Conservation (phyloP, 2,888 invertebrate genomes). For the Leucophenga maculata region DNA sequence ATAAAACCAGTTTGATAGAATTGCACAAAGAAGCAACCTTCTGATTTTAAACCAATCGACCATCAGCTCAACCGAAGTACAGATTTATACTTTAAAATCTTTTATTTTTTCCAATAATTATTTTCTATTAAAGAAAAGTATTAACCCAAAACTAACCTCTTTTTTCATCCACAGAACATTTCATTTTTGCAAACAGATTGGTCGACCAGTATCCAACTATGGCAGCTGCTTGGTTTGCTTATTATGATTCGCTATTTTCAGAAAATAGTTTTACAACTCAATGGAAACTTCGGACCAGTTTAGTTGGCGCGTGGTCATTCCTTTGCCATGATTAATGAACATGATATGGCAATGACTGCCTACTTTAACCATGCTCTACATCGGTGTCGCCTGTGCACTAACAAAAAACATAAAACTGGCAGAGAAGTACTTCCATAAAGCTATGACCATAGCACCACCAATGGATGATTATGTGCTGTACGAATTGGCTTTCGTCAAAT, state of each 20-base stretch:
- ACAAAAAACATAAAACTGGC: slow-evolving; percentile 94
- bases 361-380: slow-evolving; percentile 98
- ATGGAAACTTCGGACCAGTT: slow-evolving; percentile 94
- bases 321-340: slow-evolving; percentile 95
- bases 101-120: no score
- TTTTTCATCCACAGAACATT: slow-evolving; percentile 81
- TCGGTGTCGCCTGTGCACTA: slow-evolving; percentile 95
- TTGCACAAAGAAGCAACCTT: no score
- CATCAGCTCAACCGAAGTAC: no score
- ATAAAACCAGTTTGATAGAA: no score
- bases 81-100: no score
- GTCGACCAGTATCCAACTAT: slow-evolving; percentile 94
- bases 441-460: slow-evolving; percentile 85
- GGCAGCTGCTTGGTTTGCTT: slow-evolving; percentile 96
- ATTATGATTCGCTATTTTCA: slow-evolving; percentile 94
- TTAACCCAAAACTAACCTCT: no score
- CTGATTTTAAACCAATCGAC: no score
- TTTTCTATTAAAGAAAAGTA: no score
- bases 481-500: slow-evolving; percentile 95
- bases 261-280: slow-evolving; percentile 92
- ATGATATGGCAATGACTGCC: slow-evolving; percentile 90
- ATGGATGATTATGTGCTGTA: slow-evolving; percentile 94
- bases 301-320: slow-evolving; percentile 99
- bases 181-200: slow-evolving; percentile 91
- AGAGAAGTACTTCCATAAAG: slow-evolving; percentile 91